Evolutionary conservation across 2,888 invertebrate species (phyloP), one percentile per base, ranked within the genome.

Genomic region (Spisula solida): DNA sequence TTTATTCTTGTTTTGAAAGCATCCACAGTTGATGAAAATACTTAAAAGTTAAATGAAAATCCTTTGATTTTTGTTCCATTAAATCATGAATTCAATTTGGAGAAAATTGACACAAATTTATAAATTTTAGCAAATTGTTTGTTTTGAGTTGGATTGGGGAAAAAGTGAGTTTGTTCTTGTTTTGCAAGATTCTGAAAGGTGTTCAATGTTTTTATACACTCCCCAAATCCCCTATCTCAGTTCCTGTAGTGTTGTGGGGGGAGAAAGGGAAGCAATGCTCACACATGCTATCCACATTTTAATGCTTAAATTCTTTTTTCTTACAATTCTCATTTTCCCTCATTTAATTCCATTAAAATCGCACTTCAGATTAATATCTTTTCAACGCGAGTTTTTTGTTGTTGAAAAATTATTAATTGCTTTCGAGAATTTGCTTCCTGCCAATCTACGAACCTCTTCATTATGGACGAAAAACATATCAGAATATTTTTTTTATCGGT

Each of bases 331-430:
- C 16, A 75, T 31, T 75, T 34, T 34, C 75, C 5, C 29, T 31
- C 34, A 8, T 75, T 75, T 75, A 75, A 75, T 75, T 31, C 75
- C 75, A 34, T 75, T 75, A 34, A 75, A 75, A 31, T 34, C 34
- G 18, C 75, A 75, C 75, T 75, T 4, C 31, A 75, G 75, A 75
- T 47, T 80, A 12, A 18, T 80, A 20, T n/a, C 4, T 20, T 25
- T 80, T 47, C 48, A 25, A 41, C 31, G 29, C 83, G 34, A 47
- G 34, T 70, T 66, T n/a, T 41, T 25, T 25, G 16, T 70, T 34
- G 34, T 70, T 83, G 48, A 41, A 51, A 51, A 41, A 51, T 78
- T 51, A 47, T 84, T 78, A 70, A 84, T 31, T 25, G 14, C 51
- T 75, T 31, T 48, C 75, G 31, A 56, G 47, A 78, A 75, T 78